These are phyloP conservation scores for Laupala kohalensis DNA, from an alignment of 1,140 invertebrate species.

Conservation along the genomic window DNA sequence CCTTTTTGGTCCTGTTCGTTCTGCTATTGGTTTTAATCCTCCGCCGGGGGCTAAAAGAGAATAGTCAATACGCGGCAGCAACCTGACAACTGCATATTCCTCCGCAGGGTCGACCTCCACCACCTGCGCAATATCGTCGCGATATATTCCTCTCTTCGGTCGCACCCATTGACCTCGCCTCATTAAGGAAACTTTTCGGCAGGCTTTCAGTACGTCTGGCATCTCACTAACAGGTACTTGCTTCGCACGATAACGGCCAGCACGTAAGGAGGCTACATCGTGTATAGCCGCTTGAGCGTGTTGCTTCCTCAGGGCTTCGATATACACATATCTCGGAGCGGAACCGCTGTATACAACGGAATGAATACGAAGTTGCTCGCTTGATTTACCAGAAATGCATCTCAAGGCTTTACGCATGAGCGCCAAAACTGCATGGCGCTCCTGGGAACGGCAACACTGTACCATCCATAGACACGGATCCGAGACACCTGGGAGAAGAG, in stretches of 20 bases:
- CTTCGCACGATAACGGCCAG: background rate
- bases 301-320: background rate
- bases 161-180: background rate
- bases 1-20: too few species aligned
- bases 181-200: background rate
- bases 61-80: background rate
- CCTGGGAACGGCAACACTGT: background rate
- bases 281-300: background rate
- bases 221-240: background rate
- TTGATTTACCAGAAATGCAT: background rate
- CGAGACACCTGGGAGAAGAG: background rate
- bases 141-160: background rate
- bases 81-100: background rate
- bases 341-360: background rate
- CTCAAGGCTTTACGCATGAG: background rate
- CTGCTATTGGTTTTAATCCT: too few species aligned
- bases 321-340: background rate
- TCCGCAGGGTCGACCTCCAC: background rate
- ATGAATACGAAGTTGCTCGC: background rate
- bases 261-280: background rate
- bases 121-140: background rate
- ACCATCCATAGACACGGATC: background rate
- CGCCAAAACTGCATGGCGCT: background rate
- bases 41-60: too few species aligned
- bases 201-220: background rate